Evolutionary conservation across 53 echinoderm and acorn worm species (phyloP).

Genomic region (Apostichopus leukothele): DNA sequence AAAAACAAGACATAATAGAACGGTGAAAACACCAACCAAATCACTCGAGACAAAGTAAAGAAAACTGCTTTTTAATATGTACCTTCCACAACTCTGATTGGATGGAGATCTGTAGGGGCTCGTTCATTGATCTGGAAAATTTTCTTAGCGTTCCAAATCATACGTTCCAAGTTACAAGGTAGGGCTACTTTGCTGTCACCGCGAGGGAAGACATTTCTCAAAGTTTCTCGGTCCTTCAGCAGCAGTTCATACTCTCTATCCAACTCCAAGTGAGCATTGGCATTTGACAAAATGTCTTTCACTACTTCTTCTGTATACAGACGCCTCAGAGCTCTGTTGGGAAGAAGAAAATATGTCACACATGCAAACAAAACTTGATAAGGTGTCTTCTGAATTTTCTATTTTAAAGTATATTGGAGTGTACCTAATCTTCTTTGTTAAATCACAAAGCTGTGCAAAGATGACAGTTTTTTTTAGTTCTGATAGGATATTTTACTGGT

Average conservation of each 20-base stretch:
- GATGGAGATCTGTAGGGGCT: constrained; percentile 80
- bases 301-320: constrained; percentile 82
- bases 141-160: constrained; percentile 99
- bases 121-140: constrained; percentile 96
- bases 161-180: constrained; percentile 93
- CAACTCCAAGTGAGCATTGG: constrained; percentile 80
- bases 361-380: too few relatives aligned
- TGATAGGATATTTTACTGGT: too few relatives aligned
- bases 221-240: constrained; percentile 78
- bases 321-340: constrained; percentile 58
- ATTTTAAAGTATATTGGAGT: too few relatives aligned
- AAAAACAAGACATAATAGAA: too few relatives aligned
- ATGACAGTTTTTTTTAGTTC: too few relatives aligned
- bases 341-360: too few relatives aligned
- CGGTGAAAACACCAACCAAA: too few relatives aligned
- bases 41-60: too few relatives aligned
- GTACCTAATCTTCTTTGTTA: too few relatives aligned
- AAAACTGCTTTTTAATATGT: background rate
- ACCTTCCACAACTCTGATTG: constrained; percentile 86
- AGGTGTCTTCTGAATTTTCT: too few relatives aligned
- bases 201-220: constrained; percentile 90
- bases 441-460: too few relatives aligned
- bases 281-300: constrained; percentile 85
- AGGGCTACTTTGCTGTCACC: constrained; percentile 98
- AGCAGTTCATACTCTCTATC: constrained; percentile 87